Evolutionary conservation across 37 sponge, comb jelly and placozoan genomes (phyloP).

Genomic region (Bolinopsis microptera): DNA sequence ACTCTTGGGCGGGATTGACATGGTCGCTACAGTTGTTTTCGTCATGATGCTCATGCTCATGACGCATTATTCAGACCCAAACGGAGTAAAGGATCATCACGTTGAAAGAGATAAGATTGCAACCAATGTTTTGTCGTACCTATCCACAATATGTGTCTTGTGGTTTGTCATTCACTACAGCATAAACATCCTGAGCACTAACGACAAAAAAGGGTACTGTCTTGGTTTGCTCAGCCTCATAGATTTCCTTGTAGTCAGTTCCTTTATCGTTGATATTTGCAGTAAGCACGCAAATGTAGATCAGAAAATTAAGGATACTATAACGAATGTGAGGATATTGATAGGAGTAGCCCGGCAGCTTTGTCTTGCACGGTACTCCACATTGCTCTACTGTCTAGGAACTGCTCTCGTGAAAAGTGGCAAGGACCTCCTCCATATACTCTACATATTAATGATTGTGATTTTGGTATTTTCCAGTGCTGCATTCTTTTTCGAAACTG

Average conservation of each 20-base stretch:
- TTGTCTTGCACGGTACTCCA: slow-evolving; percentile 17
- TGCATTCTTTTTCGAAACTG: slow-evolving; percentile 10
- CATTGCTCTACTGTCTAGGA: not conserved
- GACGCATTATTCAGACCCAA: not conserved
- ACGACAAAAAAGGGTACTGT: not conserved
- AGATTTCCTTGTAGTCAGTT: slow-evolving; percentile 7
- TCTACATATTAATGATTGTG: not conserved
- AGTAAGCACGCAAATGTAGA: not conserved
- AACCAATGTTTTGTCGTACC: not conserved
- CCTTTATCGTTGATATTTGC: not conserved
- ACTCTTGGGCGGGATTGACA: not conserved
- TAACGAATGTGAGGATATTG: not conserved
- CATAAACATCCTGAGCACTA: not conserved
- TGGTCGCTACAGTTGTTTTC: not conserved
- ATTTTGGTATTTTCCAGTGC: slow-evolving; percentile 12
- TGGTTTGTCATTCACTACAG: slow-evolving; percentile 11
- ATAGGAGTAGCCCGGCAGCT: slow-evolving; percentile 11
- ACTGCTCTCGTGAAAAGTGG: not conserved
- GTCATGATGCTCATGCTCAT: not conserved
- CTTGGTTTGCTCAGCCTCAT: not conserved
- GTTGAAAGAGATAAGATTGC: not conserved
- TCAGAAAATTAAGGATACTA: not conserved
- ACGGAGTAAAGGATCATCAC: not conserved
- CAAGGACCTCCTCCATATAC: slow-evolving; percentile 36
- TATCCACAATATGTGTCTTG: not conserved